These are phyloP conservation scores for Nycticebus coucang DNA, from an alignment of 2,113 vertebrate species.

Conservation along the genomic window DNA sequence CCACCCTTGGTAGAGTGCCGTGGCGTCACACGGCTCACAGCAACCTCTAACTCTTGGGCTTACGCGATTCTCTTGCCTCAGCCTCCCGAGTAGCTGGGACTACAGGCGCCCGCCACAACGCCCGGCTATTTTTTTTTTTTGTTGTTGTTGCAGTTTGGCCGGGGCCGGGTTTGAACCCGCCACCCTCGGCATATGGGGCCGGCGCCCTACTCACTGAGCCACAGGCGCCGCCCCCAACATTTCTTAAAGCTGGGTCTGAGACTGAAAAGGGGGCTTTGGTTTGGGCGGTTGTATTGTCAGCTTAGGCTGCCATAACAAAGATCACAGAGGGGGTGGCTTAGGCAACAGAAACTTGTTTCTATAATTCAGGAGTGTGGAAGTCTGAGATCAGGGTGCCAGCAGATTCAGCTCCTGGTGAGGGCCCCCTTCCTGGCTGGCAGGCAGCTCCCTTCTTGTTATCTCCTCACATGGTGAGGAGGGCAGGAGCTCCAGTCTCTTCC, in stretches of 20 bases:
- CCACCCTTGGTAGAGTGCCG: no score
- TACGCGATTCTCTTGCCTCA: no score
- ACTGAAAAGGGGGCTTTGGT: not conserved
- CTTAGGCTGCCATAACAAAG: not conserved
- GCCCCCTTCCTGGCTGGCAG: not conserved
- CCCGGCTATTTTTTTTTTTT: no score
- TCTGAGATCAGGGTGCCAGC: not conserved
- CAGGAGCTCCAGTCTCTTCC: not conserved
- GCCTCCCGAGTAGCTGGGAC: no score
- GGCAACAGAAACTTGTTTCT: not conserved
- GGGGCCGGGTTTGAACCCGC: no score
- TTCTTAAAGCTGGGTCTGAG: not conserved
- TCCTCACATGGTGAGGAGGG: not conserved
- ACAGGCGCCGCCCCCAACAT: no score
- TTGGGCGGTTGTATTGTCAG: not conserved
- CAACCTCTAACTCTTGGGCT: no score
- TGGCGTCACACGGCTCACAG: no score
- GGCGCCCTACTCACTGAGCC: no score
- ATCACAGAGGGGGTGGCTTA: not conserved
- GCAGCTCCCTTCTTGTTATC: not conserved
- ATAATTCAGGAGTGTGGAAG: not conserved
- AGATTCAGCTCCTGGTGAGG: not conserved
- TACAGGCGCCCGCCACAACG: no score
- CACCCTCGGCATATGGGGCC: no score
- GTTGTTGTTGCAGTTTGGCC: no score